Percentiles rank a stretch among this genome's conserved stretches.
These are phyloP conservation scores for Poecilus cupreus DNA, from an alignment of 2,888 invertebrate species.

Conservation along the genomic window DNA sequence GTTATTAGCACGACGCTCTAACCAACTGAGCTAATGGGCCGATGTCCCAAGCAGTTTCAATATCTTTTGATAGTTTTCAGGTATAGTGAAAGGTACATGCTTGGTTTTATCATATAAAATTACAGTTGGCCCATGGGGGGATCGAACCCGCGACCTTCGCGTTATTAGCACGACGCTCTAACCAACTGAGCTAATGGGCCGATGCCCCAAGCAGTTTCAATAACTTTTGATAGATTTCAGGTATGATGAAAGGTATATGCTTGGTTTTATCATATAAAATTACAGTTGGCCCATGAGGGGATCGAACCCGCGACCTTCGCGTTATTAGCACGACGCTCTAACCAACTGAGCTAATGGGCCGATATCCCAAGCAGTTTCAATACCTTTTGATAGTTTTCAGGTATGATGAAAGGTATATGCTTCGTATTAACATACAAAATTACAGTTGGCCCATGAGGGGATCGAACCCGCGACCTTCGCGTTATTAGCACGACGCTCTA, in stretches of 20 bases:
- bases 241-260: no score
- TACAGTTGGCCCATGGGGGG: slow-evolving; percentile 85
- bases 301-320: slow-evolving; percentile 86
- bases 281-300: slow-evolving; percentile 84
- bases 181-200: slow-evolving; percentile 86
- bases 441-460: slow-evolving; percentile 85
- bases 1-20: slow-evolving; percentile 87
- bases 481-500: slow-evolving; percentile 87
- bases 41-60: no score
- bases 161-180: slow-evolving; percentile 87
- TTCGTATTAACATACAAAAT: no score
- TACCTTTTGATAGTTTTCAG: no score
- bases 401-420: no score
- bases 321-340: slow-evolving; percentile 87
- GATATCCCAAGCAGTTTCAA: no score
- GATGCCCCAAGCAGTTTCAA: no score
- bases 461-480: slow-evolving; percentile 86
- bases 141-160: slow-evolving; percentile 86
- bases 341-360: slow-evolving; percentile 86
- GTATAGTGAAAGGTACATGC: no score
- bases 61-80: no score
- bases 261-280: no score
- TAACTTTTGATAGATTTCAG: no score
- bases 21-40: slow-evolving; percentile 86
- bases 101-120: no score